Conservation (phyloP, 1,140 invertebrate genomes). For the Ridgeia piscesae region DNA sequence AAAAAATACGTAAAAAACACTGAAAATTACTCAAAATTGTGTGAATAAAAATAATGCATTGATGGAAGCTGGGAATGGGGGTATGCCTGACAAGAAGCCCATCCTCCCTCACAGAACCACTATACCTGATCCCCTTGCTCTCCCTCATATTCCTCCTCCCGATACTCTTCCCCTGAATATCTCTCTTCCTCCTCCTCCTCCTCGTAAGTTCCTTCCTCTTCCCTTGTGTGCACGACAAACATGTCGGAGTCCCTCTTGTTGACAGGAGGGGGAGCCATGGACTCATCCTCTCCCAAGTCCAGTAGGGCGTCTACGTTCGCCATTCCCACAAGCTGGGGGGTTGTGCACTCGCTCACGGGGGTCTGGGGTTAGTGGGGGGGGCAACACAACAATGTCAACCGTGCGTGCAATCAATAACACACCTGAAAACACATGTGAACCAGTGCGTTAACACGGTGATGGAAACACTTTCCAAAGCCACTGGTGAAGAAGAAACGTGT, state of each 20-base stretch:
- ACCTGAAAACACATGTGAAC: not conserved
- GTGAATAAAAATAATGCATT: not conserved
- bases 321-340: not conserved
- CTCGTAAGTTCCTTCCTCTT: not conserved
- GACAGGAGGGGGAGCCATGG: not conserved
- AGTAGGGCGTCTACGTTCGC: not conserved
- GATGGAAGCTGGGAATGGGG: not conserved
- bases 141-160: not conserved
- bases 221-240: not conserved
- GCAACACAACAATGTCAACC: constrained; percentile 4
- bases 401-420: not conserved
- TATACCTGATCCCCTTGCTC: not conserved
- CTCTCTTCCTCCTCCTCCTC: not conserved
- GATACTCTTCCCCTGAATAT: not conserved
- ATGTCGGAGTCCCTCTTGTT: not conserved
- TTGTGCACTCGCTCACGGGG: not conserved
- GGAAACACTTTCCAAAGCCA: not conserved
- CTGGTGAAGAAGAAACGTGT: not conserved
- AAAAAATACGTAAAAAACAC: not conserved
- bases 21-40: too few species aligned
- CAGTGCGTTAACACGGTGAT: not conserved
- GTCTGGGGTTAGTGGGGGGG: not conserved
- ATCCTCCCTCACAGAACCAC: not conserved
- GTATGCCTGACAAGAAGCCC: not conserved
- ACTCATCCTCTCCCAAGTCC: not conserved